These are phyloP conservation scores for Aleiodes alternator DNA, from an alignment of 2,888 invertebrate species.

Conservation along the genomic window DNA sequence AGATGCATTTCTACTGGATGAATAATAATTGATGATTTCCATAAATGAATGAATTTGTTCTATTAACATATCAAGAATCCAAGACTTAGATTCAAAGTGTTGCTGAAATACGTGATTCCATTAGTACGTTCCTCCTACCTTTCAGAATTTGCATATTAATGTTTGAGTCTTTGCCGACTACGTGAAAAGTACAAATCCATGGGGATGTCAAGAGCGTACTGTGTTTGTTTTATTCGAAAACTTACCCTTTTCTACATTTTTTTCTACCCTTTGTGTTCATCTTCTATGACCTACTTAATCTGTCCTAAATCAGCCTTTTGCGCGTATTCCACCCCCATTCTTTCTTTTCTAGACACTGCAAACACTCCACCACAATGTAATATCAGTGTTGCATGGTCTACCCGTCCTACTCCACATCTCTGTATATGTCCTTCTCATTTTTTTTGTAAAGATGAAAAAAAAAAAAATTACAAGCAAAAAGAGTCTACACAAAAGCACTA, in stretches of 20 bases:
- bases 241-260: neutral
- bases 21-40: neutral
- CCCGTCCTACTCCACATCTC: neutral
- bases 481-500: conserved; percentile 1
- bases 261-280: neutral
- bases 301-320: conserved; percentile 57
- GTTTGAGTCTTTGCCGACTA: neutral
- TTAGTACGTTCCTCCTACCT: neutral
- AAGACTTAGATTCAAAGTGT: conserved; percentile 24
- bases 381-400: neutral
- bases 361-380: neutral
- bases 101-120: conserved; percentile 30
- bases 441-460: conserved; percentile 1
- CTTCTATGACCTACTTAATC: conserved; percentile 59
- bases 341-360: conserved; percentile 17
- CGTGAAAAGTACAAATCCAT: conserved; percentile 29
- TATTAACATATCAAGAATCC: conserved; percentile 8
- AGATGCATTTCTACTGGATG: neutral
- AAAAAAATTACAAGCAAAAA: neutral
- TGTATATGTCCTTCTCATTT: conserved; percentile 19
- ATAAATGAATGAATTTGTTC: conserved; percentile 14
- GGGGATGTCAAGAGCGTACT: neutral
- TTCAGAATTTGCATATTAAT: conserved; percentile 3
- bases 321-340: conserved; percentile 30
- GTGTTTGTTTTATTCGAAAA: conserved; percentile 18